Conservation (phyloP, 2,113 vertebrate genomes). For the Dipodomys spectabilis region DNA sequence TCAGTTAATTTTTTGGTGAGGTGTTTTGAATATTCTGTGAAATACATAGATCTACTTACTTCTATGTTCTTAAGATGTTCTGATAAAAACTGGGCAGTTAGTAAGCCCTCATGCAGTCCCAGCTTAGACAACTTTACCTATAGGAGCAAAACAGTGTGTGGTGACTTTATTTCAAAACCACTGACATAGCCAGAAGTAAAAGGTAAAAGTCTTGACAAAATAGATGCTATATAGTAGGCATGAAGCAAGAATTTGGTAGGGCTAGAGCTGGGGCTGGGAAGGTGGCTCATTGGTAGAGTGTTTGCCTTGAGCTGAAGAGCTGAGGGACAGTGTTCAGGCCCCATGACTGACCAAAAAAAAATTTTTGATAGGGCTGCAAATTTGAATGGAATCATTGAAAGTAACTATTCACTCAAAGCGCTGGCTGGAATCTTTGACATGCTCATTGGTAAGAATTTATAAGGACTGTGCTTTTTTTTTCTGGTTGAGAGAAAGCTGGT, state of each 20-base stretch:
- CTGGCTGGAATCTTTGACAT: constrained; percentile 73
- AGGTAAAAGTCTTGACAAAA: background rate
- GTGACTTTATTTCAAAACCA: background rate
- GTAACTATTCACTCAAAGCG: background rate
- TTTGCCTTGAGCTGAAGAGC: too few relatives aligned
- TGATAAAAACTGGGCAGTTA: too few relatives aligned
- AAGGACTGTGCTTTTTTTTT: constrained; percentile 32
- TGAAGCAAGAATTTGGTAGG: too few relatives aligned
- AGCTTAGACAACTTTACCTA: too few relatives aligned
- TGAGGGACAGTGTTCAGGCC: too few relatives aligned
- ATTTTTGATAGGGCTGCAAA: background rate
- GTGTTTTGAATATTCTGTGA: background rate
- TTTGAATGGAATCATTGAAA: constrained; percentile 13
- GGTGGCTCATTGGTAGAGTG: too few relatives aligned
- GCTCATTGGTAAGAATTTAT: constrained; percentile 63
- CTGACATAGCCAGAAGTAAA: background rate
- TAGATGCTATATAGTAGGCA: too few relatives aligned
- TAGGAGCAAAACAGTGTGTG: too few relatives aligned
- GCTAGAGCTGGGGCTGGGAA: too few relatives aligned
- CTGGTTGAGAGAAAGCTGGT: constrained; percentile 62
- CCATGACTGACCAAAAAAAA: too few relatives aligned
- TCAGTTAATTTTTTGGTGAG: background rate
- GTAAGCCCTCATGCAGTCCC: too few relatives aligned
- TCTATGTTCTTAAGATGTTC: background rate
- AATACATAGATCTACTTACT: background rate